Evolutionary conservation across 92 coral and sea anemone genomes (phyloP), one percentile per base, ranked within the genome.

Genomic region (Actinostola sp.): DNA sequence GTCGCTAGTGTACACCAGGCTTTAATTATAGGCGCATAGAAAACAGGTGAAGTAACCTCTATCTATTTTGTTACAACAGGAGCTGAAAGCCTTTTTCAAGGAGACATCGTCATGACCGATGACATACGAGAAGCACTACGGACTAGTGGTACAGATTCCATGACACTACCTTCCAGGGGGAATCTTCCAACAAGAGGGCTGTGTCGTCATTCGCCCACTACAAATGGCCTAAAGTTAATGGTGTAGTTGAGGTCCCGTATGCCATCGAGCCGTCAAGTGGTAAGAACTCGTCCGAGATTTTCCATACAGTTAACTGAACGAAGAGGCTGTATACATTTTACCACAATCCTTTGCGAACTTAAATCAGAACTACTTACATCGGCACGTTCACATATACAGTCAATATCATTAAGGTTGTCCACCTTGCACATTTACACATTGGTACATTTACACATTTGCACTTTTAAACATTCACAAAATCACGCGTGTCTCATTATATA

Each of bases 61-160:
- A 48, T 48, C 19, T 48, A 9, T 48, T 48, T 14, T 13, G 13
- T 14, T 3, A 4, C 3, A n/a, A 4, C 8, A 48, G 54, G 54
- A 23, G 8, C 13, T 3, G 16, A 48, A 2, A 4, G 19, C 19
- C 42, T 83, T 29, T 83, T 63, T n/a, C 84, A 83, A 71, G 88
- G 80, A 33, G 88, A 83, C 51, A 77, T 83, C 21, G 21, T 83
- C 8, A 83, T 83, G 74, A 70, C 84, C 13, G 1, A 21, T 4
- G 70, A 70, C 3, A 63, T 76, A 8, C 48, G 70, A 2, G 12
- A 41, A 10, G 52, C 39, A 28, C 63, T 83, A 9, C 62, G 51
- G 13, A 52, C n/a, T 32, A 67, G 75, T 27, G 83, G 75, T 38
- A 45, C 60, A 26, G 72, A 66, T 17, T 27, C 39, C 23, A 20